Evolutionary conservation across 2,113 vertebrate genomes (phyloP).

Genomic region (Tauraco erythrolophus): DNA sequence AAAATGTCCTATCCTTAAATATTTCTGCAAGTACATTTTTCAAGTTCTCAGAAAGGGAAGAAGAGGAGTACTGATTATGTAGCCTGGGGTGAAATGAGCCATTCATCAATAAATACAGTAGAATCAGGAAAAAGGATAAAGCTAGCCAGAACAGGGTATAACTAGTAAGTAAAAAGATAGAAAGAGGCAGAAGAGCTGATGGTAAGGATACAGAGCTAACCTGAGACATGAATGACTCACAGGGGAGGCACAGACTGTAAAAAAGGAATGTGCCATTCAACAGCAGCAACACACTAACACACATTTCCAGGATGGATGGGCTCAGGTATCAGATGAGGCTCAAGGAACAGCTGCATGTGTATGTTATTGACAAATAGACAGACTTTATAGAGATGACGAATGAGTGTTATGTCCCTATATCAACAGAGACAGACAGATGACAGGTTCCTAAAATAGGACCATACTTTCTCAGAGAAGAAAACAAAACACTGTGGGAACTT

Average conservation of each 20-base stretch:
- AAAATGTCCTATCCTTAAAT: background rate
- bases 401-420: background rate
- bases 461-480: background rate
- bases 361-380: background rate
- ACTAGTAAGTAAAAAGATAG: background rate
- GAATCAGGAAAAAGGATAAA: background rate
- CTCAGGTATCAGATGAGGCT: background rate
- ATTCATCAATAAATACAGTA: background rate
- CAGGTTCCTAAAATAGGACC: background rate
- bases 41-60: background rate
- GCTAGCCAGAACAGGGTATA: background rate
- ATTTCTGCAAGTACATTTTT: conserved; percentile 10
- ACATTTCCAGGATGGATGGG: background rate
- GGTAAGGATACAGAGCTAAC: background rate
- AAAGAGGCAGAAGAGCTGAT: background rate
- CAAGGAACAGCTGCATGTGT: background rate
- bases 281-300: background rate
- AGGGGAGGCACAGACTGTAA: background rate
- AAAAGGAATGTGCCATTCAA: background rate
- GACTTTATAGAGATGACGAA: background rate
- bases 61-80: background rate
- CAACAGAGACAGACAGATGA: background rate
- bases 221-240: background rate
- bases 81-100: background rate
- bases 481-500: background rate